A percentile compares a stretch with the other conserved stretches of the same genome.
These are phyloP conservation scores for Halcyon leucocephala DNA, from an alignment of 2,797 vertebrate species.

Conservation along the genomic window DNA sequence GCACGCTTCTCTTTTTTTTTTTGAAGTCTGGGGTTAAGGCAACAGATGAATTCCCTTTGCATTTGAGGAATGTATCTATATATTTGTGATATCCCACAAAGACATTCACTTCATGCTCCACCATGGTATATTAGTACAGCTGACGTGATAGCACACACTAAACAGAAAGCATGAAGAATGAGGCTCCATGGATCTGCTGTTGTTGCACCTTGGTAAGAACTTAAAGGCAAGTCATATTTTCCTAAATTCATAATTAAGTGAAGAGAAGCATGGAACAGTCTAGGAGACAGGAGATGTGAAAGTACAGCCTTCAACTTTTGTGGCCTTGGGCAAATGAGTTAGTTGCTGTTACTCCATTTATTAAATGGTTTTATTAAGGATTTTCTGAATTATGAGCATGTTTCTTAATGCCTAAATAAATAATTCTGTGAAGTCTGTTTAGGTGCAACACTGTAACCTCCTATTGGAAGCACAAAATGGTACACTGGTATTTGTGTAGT, in stretches of 20 bases:
- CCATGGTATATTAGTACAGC: accelerated
- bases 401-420: not conserved
- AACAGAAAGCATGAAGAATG: not conserved
- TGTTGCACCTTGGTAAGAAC: not conserved
- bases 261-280: not conserved
- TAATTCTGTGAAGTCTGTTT: not conserved
- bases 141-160: not conserved
- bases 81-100: not conserved
- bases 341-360: not conserved
- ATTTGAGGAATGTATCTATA: not conserved
- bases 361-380: not conserved
- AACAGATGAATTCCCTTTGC: not conserved
- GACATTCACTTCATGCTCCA: not conserved
- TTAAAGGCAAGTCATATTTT: not conserved
- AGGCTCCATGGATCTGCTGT: not conserved
- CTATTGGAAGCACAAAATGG: not conserved
- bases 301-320: not conserved
- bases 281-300: not conserved
- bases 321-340: not conserved
- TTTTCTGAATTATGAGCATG: not conserved
- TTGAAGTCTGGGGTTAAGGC: not conserved
- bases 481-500: not conserved
- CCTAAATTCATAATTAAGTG: not conserved
- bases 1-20: not conserved
- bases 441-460: not conserved